Percentiles rank a stretch among this genome's conserved stretches.
Conservation (phyloP, 2,797 vertebrate genomes). For the Neosilurus hyrtlii region DNA sequence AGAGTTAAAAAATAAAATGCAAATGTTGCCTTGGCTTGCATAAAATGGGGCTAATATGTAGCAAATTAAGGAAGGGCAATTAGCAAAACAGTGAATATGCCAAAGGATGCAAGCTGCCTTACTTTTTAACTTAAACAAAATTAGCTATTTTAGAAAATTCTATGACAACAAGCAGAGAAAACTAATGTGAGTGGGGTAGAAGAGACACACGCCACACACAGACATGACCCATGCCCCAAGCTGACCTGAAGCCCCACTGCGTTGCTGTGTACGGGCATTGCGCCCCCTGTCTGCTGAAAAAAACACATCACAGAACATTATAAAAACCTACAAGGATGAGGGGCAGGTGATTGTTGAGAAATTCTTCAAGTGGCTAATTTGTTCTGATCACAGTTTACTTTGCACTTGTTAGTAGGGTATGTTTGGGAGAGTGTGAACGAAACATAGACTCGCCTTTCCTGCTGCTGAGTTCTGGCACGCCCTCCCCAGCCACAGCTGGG, state of each 20-base stretch:
- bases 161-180: neutral
- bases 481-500: conserved; percentile 62
- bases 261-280: conserved; percentile 59
- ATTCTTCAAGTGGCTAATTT: neutral
- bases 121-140: neutral
- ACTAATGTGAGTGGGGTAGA: conserved; percentile 10
- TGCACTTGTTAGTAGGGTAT: neutral
- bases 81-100: conserved; percentile 12
- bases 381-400: neutral
- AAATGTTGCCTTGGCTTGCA: conserved; percentile 41
- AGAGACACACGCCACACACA: conserved; percentile 30
- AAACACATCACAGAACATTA: conserved; percentile 60
- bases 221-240: conserved; percentile 61
- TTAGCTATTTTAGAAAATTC: neutral
- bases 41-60: conserved; percentile 23
- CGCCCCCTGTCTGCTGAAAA: conserved; percentile 67
- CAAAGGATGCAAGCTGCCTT: conserved; percentile 3
- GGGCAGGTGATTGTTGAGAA: neutral
- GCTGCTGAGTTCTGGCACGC: conserved; percentile 62
- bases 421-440: neutral
- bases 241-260: conserved; percentile 72
- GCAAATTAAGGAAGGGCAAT: conserved; percentile 18
- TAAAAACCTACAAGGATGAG: conserved; percentile 25
- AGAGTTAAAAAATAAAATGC: conserved; percentile 18
- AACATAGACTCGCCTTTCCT: conserved; percentile 69